Conservation (phyloP, 2,888 invertebrate genomes). For the Apocheima hispidaria region DNA sequence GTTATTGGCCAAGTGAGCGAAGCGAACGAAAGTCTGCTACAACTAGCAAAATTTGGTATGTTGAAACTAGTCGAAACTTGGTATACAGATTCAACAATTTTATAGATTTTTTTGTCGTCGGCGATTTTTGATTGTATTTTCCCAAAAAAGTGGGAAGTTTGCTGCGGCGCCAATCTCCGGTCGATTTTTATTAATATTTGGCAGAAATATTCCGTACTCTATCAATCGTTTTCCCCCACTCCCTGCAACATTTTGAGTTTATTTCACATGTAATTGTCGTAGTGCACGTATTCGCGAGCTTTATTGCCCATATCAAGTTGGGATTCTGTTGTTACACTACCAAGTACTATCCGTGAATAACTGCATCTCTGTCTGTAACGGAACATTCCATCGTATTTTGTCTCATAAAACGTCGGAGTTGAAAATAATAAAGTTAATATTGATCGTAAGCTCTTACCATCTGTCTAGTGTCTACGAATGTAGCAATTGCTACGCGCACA, state of each 20-base stretch:
- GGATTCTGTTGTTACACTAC: constrained; percentile 31
- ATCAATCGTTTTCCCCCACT: constrained; percentile 9
- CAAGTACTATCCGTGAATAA: constrained; percentile 28
- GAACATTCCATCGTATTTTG: background rate
- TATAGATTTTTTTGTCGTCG: no score
- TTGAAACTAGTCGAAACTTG: no score
- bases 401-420: constrained; percentile 31
- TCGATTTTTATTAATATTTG: no score
- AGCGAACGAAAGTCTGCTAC: no score
- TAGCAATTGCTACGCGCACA: constrained; percentile 1
- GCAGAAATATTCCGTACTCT: background rate
- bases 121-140: no score
- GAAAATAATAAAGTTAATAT: constrained; percentile 19
- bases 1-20: no score
- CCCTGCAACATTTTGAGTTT: constrained; percentile 59
- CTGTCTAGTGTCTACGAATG: background rate
- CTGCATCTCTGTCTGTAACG: constrained; percentile 28
- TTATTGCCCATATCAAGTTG: constrained; percentile 83
- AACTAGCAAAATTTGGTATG: no score
- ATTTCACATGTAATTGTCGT: constrained; percentile 76
- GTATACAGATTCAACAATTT: no score
- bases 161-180: no score
- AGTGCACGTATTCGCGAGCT: constrained; percentile 69
- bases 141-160: no score
- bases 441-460: background rate